Evolutionary conservation across 2,888 invertebrate genomes (phyloP).

Genomic region (Heterodera filipjevi): DNA sequence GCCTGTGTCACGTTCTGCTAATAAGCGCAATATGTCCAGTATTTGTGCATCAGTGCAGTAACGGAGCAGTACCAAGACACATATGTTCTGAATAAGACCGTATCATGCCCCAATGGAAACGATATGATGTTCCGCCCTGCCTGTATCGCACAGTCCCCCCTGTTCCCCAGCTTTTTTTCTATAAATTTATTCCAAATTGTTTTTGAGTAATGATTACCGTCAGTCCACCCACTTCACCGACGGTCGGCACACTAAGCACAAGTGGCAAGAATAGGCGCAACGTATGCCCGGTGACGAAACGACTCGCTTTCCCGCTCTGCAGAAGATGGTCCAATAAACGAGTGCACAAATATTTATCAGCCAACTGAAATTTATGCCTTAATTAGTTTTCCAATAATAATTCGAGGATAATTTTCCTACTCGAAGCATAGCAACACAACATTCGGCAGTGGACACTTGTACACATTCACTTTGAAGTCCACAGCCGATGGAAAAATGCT

Average conservation of each 20-base stretch:
- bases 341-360: conserved; percentile 57
- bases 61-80: conserved; percentile 28
- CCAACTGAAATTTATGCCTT: conserved; percentile 44
- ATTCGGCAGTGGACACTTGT: conserved; percentile 6
- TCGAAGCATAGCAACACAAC: not conserved
- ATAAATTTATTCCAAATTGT: no score
- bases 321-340: conserved; percentile 47
- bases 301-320: conserved; percentile 45
- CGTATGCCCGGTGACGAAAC: conserved; percentile 48
- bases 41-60: conserved; percentile 28
- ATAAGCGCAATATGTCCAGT: not conserved
- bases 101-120: no score
- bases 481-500: conserved; percentile 26
- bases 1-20: conserved; percentile 6
- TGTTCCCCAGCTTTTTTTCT: no score
- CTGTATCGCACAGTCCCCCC: no score
- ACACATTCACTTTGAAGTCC: conserved; percentile 14
- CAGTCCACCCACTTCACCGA: conserved; percentile 17
- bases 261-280: conserved; percentile 47
- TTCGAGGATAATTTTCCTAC: not conserved
- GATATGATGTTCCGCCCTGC: no score
- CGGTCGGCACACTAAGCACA: conserved; percentile 29
- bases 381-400: not conserved
- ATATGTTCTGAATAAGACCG: not conserved
- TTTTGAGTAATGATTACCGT: no score